Evolutionary conservation across 2,888 invertebrate species (phyloP).

Genomic region (Leucoptera coffeella): DNA sequence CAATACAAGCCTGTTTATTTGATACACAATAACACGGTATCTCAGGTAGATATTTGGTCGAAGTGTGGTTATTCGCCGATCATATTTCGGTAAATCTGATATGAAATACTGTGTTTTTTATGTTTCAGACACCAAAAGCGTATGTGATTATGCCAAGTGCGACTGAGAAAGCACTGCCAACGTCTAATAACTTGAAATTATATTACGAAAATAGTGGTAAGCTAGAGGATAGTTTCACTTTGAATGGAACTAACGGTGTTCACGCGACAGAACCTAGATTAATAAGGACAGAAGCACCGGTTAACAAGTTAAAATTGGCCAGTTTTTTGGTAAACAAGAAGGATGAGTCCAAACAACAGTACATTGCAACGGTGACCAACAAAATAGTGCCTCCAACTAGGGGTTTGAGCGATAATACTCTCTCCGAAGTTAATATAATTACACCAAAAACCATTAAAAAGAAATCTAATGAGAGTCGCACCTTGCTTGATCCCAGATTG

Average conservation of each 20-base stretch:
- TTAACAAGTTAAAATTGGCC: constrained; percentile 34
- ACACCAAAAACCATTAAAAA: constrained; percentile 1
- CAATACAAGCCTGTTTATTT: constrained; percentile 40
- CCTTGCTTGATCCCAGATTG: constrained; percentile 11
- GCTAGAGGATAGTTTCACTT: constrained; percentile 21
- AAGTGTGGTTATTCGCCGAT: no score
- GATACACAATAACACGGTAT: constrained; percentile 32
- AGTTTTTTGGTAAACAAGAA: constrained; percentile 32
- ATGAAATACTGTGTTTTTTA: constrained; percentile 7
- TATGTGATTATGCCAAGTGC: constrained; percentile 21
- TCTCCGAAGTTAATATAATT: constrained; percentile 12
- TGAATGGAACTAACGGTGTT: constrained; percentile 13
- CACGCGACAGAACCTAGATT: constrained; percentile 4
- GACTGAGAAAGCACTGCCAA: constrained; percentile 19
- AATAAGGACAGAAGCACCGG: constrained; percentile 18
- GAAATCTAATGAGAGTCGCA: background rate
- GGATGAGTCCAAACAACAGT: constrained; percentile 6
- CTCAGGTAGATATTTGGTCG: constrained; percentile 22
- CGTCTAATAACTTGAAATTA: constrained; percentile 37
- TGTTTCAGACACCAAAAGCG: constrained; percentile 27
- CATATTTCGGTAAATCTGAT: background rate
- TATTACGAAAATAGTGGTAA: constrained; percentile 46
- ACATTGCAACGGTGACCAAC: constrained; percentile 4
- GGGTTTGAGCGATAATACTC: constrained; percentile 9
- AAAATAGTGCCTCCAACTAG: constrained; percentile 17